Conservation (phyloP, 1,140 invertebrate genomes). For the Belonocnema kinseyi region DNA sequence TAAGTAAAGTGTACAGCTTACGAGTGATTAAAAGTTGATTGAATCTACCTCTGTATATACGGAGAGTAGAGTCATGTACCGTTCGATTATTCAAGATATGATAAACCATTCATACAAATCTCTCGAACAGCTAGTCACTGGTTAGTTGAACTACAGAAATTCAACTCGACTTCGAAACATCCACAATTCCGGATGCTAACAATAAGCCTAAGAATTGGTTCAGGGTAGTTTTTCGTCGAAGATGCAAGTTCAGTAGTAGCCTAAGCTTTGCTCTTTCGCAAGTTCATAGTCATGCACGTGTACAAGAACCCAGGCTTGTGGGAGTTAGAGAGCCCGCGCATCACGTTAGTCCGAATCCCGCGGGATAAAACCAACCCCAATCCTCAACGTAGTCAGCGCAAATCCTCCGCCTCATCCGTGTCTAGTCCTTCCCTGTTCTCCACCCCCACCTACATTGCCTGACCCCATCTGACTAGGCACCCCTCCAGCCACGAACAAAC, state of each 20-base stretch:
- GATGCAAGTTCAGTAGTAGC: conserved; percentile 19
- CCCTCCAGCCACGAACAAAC: conserved; percentile 62
- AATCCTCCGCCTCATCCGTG: conserved; percentile 42
- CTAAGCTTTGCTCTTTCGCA: conserved; percentile 24
- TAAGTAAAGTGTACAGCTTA: too few relatives aligned
- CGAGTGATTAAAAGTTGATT: too few relatives aligned
- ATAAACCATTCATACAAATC: too few relatives aligned
- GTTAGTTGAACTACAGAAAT: too few relatives aligned
- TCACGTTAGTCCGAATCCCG: conserved; percentile 54
- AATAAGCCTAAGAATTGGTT: conserved; percentile 5
- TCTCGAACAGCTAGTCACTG: too few relatives aligned
- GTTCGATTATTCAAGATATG: too few relatives aligned
- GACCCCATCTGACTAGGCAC: conserved; percentile 50
- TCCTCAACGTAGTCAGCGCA: conserved; percentile 36
- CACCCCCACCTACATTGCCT: conserved; percentile 32
- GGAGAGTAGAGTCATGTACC: too few relatives aligned
- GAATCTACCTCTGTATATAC: too few relatives aligned
- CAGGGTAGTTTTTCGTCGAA: not conserved
- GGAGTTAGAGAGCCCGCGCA: conserved; percentile 38
- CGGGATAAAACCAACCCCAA: conserved; percentile 62
- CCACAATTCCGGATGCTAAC: too few relatives aligned
- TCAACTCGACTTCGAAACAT: too few relatives aligned
- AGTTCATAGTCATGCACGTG: conserved; percentile 26
- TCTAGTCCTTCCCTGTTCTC: conserved; percentile 32
- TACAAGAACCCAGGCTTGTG: conserved; percentile 25